Percentiles rank a stretch among this genome's conserved stretches.
These are phyloP conservation scores for Aurelia sp. DNA, from an alignment of 30 jellyfish, hydroid and myxozoan genomes.

Conservation along the genomic window DNA sequence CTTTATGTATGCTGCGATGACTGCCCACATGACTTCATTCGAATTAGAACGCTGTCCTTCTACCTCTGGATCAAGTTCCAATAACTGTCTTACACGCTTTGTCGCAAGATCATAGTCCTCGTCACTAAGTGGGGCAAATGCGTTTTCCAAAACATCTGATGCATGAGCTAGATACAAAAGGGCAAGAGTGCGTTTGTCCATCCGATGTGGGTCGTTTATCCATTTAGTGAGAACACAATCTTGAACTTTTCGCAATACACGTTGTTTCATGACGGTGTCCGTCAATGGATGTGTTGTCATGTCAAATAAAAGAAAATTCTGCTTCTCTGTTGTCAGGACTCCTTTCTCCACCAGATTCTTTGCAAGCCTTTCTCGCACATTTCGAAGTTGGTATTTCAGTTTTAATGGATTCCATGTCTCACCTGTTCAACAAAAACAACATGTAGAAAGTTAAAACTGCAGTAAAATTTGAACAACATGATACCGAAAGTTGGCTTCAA, in stretches of 20 bases:
- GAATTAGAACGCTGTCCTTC: constrained; percentile 95
- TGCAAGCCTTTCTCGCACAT: constrained; percentile 94
- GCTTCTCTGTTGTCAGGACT: constrained; percentile 96
- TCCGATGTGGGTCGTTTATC: constrained; percentile 99
- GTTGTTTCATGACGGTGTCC: constrained; percentile 85
- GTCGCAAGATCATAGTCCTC: constrained; percentile 99
- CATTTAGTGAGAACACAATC: constrained; percentile 91
- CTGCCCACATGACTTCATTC: constrained; percentile 99
- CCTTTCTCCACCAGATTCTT: constrained; percentile 99
- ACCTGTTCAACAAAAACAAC: constrained; percentile 39
- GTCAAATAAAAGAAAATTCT: constrained; percentile 91
- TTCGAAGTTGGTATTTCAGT: constrained; percentile 91
- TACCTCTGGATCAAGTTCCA: constrained; percentile 97
- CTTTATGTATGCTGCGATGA: constrained; percentile 82
- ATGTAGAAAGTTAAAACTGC: no score
- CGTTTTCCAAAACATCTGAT: constrained; percentile 96
- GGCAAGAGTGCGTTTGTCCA: constrained; percentile 96
- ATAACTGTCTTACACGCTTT: constrained; percentile 92
- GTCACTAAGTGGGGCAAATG: constrained; percentile 97
- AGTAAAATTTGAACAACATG: no score
- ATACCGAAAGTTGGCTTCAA: no score
- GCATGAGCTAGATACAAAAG: constrained; percentile 95
- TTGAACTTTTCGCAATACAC: constrained; percentile 91
- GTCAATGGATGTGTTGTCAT: constrained; percentile 98
- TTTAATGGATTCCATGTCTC: constrained; percentile 99